phyloP scores from a whole-genome alignment of 2,113 vertebrate species.

The Hippolais icterina region DNA sequence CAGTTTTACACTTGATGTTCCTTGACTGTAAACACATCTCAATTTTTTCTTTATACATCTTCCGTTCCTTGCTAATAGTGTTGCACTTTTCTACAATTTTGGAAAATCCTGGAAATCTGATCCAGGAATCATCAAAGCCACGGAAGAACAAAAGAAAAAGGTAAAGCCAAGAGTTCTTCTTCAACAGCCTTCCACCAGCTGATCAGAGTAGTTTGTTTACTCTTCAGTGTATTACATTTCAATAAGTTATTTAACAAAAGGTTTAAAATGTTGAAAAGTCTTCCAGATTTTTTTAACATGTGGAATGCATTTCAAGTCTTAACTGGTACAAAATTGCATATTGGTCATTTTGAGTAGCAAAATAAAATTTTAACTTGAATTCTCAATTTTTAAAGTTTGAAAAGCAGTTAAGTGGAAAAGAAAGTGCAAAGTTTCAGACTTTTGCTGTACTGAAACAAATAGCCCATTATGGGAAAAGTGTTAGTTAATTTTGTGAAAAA shows the following conservation, averaged over 20 bases:
- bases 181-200: background rate
- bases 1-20: slow-evolving; percentile 59
- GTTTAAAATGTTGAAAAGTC: background rate
- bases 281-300: background rate
- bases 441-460: background rate
- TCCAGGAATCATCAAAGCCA: slow-evolving; percentile 97
- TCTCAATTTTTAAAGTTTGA: background rate
- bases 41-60: slow-evolving; percentile 92
- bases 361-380: background rate
- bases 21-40: slow-evolving; percentile 92
- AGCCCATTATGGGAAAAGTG: background rate
- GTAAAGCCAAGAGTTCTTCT: slow-evolving; percentile 62
- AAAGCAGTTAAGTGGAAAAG: background rate
- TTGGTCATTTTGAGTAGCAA: background rate
- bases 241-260: background rate
- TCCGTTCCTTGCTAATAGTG: slow-evolving; percentile 93
- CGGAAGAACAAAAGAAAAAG: slow-evolving; percentile 99
- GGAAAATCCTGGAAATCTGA: slow-evolving; percentile 99
- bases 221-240: background rate
- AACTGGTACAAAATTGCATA: background rate
- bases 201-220: background rate
- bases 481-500: background rate
- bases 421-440: background rate
- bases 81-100: slow-evolving; percentile 98
- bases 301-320: background rate